A percentile compares a stretch with the other conserved stretches of the same genome.
phyloP scores from a whole-genome alignment of 92 coral and sea anemone genomes.

The Umimayanthus chanpuru region DNA sequence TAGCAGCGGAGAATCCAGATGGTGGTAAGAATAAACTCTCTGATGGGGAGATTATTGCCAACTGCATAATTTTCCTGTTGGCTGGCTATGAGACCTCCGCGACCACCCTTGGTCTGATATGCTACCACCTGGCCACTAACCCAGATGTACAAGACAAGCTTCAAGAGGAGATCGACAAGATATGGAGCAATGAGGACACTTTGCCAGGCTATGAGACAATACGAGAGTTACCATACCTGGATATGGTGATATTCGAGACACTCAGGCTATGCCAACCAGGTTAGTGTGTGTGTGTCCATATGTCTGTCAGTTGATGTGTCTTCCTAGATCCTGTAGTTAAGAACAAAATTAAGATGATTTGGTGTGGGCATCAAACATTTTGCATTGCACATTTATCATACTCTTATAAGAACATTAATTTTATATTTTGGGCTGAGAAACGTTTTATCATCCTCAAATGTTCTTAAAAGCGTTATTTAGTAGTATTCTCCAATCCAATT shows the following conservation, averaged over 20 bases:
- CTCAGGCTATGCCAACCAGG: slow-evolving; percentile 76
- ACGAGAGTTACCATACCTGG: slow-evolving; percentile 63
- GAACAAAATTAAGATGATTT: no score
- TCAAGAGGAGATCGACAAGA: slow-evolving; percentile 77
- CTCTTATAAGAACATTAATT: no score
- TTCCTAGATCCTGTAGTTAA: no score
- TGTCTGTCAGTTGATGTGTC: no score
- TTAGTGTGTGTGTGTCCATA: background rate
- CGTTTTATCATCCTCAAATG: no score
- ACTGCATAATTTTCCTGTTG: slow-evolving; percentile 64
- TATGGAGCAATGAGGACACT: slow-evolving; percentile 65
- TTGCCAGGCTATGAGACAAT: slow-evolving; percentile 72
- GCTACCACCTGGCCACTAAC: slow-evolving; percentile 70
- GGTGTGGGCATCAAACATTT: no score
- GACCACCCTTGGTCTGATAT: slow-evolving; percentile 63
- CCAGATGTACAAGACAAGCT: slow-evolving; percentile 74
- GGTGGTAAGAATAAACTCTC: slow-evolving; percentile 54
- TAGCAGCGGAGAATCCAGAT: slow-evolving; percentile 49
- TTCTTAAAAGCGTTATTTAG: no score
- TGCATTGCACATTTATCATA: no score
- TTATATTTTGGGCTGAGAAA: no score
- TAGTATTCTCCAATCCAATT: no score
- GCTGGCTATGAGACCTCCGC: slow-evolving; percentile 87
- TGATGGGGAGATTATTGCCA: slow-evolving; percentile 73
- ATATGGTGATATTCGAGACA: slow-evolving; percentile 80